These are phyloP conservation scores for Clarias gariepinus DNA, from an alignment of 2,113 vertebrate species.

Conservation along the genomic window DNA sequence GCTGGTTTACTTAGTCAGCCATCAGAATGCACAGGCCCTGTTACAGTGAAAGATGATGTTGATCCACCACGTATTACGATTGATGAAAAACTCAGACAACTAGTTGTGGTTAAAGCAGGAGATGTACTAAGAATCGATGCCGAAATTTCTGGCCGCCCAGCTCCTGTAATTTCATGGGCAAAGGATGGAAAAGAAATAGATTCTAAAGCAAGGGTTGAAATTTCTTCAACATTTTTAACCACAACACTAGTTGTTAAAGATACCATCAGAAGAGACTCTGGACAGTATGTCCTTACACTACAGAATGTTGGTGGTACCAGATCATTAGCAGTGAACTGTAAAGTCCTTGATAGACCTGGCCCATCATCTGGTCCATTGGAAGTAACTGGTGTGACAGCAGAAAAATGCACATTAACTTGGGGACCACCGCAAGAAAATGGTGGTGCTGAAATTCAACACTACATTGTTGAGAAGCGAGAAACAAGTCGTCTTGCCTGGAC, in stretches of 20 bases:
- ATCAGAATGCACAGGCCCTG: slow-evolving; percentile 89
- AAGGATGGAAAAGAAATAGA: slow-evolving; percentile 95
- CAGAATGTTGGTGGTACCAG: slow-evolving; percentile 94
- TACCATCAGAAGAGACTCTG: slow-evolving; percentile 88
- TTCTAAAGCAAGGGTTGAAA: slow-evolving; percentile 91
- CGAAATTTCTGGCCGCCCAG: slow-evolving; percentile 89
- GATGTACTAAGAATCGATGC: slow-evolving; percentile 90
- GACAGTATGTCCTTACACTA: slow-evolving; percentile 90
- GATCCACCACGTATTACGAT: slow-evolving; percentile 93
- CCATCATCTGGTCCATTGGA: slow-evolving; percentile 90
- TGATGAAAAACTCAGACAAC: slow-evolving; percentile 87
- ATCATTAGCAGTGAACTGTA: slow-evolving; percentile 89
- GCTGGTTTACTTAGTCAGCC: slow-evolving; percentile 88
- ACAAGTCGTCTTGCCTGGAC: slow-evolving; percentile 97
- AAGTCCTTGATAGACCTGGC: slow-evolving; percentile 94
- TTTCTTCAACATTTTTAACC: slow-evolving; percentile 81
- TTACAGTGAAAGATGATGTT: slow-evolving; percentile 94
- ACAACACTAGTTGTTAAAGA: slow-evolving; percentile 88
- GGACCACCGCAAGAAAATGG: slow-evolving; percentile 95
- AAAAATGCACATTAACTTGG: slow-evolving; percentile 93
- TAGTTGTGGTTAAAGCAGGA: slow-evolving; percentile 91
- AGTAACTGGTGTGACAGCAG: slow-evolving; percentile 86
- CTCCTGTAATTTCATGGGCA: slow-evolving; percentile 90
- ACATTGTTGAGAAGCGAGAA: slow-evolving; percentile 96
- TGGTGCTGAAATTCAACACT: slow-evolving; percentile 92